These are phyloP conservation scores for Ashinkailepas kermadecensis DNA, from an alignment of 2,888 invertebrate species.

Conservation along the genomic window DNA sequence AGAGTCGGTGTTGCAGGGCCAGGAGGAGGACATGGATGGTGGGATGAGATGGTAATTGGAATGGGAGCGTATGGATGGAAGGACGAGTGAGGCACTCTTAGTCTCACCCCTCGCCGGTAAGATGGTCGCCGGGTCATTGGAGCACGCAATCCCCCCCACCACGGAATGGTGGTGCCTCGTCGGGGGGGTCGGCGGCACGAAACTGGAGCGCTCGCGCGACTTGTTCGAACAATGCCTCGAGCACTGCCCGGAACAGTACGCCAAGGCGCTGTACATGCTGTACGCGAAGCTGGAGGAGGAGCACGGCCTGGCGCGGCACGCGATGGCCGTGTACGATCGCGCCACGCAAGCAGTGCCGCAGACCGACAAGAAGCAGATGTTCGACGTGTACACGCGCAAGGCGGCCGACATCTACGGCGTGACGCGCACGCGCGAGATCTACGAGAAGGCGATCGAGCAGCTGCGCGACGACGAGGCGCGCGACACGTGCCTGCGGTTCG, in stretches of 20 bases:
- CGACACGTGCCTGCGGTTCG: slow-evolving; percentile 92
- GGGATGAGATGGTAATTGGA: too few species aligned
- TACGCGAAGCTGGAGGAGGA: slow-evolving; percentile 99
- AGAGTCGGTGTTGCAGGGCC: too few species aligned
- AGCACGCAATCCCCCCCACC: too few species aligned
- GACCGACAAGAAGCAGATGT: slow-evolving; percentile 86
- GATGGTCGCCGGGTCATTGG: too few species aligned
- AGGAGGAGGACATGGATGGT: too few species aligned
- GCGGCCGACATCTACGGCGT: slow-evolving; percentile 97
- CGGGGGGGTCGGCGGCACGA: slow-evolving; percentile 85
- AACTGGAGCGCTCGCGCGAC: slow-evolving; percentile 93
- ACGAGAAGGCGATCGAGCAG: slow-evolving; percentile 93
- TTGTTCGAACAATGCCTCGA: slow-evolving; percentile 98
- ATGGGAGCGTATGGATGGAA: too few species aligned
- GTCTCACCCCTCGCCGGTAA: too few species aligned
- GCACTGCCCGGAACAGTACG: slow-evolving; percentile 89
- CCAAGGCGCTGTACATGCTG: slow-evolving; percentile 85
- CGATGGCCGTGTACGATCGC: slow-evolving; percentile 98
- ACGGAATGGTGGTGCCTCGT: too few species aligned
- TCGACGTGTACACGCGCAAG: slow-evolving; percentile 96
- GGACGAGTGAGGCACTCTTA: too few species aligned
- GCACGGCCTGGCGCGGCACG: slow-evolving; percentile 92
- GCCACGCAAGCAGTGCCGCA: slow-evolving; percentile 85
- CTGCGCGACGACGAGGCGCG: slow-evolving; percentile 81
- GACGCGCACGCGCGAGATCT: slow-evolving; percentile 92